Conservation (phyloP, 1,140 invertebrate genomes). For the Caligus rogercresseyi region DNA sequence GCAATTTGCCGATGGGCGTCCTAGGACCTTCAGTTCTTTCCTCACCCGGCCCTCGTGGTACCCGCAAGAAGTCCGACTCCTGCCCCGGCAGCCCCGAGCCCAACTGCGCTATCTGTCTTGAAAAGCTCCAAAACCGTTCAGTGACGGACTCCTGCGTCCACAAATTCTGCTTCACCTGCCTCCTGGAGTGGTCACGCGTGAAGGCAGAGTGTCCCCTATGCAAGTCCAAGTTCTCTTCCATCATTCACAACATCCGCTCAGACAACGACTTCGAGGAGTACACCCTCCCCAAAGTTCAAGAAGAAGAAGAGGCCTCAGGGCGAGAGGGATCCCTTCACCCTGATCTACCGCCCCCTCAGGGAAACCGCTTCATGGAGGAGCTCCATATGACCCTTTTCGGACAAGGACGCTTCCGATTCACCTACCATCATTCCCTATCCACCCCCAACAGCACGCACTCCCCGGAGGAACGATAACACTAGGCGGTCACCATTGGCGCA, state of each 20-base stretch:
- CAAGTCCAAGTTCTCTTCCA: conserved; percentile 71
- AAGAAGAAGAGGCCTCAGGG: no score
- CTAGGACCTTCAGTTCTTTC: neutral
- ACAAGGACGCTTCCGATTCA: neutral
- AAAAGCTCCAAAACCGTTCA: conserved; percentile 62
- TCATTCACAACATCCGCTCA: conserved; percentile 75
- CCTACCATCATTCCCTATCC: neutral
- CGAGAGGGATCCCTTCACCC: no score
- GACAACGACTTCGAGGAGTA: conserved; percentile 74
- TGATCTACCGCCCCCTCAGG: conserved; percentile 19
- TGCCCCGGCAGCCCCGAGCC: conserved; percentile 13
- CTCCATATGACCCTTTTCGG: neutral
- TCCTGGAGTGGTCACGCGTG: conserved; percentile 84
- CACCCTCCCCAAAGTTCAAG: conserved; percentile 41
- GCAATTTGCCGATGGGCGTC: neutral
- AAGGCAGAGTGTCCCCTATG: conserved; percentile 85
- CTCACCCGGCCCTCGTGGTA: neutral
- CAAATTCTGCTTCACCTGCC: conserved; percentile 79
- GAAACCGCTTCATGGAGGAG: neutral
- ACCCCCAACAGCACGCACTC: neutral
- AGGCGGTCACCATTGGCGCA: conserved; percentile 16
- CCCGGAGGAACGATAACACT: no score
- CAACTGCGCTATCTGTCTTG: conserved; percentile 70
- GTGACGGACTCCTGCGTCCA: conserved; percentile 81
- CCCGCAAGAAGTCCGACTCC: neutral